A percentile compares a stretch with the other conserved stretches of the same genome.
Evolutionary conservation across 2,797 vertebrate species (phyloP).

Genomic region (Leuciscus waleckii): DNA sequence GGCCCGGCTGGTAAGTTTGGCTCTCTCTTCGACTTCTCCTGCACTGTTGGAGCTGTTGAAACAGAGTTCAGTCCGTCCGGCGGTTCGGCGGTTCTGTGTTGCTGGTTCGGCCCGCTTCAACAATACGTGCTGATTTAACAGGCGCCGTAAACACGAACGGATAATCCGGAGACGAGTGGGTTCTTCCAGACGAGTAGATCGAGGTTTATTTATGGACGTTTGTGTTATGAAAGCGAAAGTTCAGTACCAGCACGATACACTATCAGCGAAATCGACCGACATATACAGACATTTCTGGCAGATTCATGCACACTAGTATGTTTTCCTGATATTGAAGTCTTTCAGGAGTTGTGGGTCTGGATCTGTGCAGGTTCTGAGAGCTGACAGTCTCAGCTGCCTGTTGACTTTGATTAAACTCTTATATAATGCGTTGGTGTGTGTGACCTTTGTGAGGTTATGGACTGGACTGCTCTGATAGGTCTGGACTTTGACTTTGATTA

Average conservation of each 20-base stretch:
- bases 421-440: slow-evolving; percentile 29
- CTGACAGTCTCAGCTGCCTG: background rate
- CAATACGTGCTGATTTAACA: background rate
- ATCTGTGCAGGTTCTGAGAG: background rate
- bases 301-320: background rate
- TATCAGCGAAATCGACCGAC: background rate
- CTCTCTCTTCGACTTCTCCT: background rate
- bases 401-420: slow-evolving; percentile 18
- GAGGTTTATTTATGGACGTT: background rate
- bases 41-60: background rate
- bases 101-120: background rate
- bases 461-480: background rate
- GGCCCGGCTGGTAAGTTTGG: slow-evolving; percentile 73
- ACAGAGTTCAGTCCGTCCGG: background rate
- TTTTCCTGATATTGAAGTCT: background rate
- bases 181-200: background rate
- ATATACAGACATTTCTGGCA: background rate
- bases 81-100: slow-evolving; percentile 1
- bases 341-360: background rate
- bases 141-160: background rate
- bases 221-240: slow-evolving; percentile 10
- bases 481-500: slow-evolving; percentile 31
- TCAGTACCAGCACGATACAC: background rate
- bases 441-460: slow-evolving; percentile 25
- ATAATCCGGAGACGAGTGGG: background rate